Base-by-base conservation (phyloP, 1,140 invertebrate genomes). In the Ceratitis capitata region DNA sequence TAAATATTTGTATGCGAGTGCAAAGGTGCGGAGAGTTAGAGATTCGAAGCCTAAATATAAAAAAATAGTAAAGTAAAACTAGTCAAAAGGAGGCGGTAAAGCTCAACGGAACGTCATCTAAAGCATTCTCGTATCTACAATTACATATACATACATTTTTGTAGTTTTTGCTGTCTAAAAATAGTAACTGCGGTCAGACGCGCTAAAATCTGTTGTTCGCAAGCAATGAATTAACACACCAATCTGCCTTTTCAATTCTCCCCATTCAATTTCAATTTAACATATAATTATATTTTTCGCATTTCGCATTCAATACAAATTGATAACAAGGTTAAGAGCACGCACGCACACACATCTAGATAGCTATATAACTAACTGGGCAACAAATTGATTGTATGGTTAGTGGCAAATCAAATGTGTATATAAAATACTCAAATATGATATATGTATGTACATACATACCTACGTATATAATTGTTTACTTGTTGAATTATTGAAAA, bases 321-420 rank as follows among this genome's bases (percentile, higher is more conserved):
- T 78, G 39, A 78, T 78, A 78, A 78, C 69, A 78, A 78, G 69
- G 69, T 78, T 78, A 78, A 78, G 69, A 45, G 39, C 39, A n/a
- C n/a, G 32, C 19, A 45, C 35, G 69, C 69, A 78, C n/a, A n/a
- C n/a, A n/a, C n/a, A n/a, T n/a, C n/a, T n/a, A n/a, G n/a, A n/a
- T n/a, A n/a, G n/a, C n/a, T n/a, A n/a, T n/a, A n/a, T 35, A 45
- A 23, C 69, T 23, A 74, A 74, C 35, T n/a, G 69, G 5, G n/a
- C 7, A 61, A 61, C 39, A 23, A 35, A 78, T 39, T 9, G 39
- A 47, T 9, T 78, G 69, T 32, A 10, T 9, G 58, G 1, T 19
- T 35, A 19, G 26, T 45, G 32, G 56, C 39, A 23, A 78, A 42
- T 42, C n/a, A 45, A 64, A 64, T 64, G 3, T 26, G 61, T 16